Evolutionary conservation across 2,113 vertebrate genomes (phyloP).

Genomic region (Corapipo altera): DNA sequence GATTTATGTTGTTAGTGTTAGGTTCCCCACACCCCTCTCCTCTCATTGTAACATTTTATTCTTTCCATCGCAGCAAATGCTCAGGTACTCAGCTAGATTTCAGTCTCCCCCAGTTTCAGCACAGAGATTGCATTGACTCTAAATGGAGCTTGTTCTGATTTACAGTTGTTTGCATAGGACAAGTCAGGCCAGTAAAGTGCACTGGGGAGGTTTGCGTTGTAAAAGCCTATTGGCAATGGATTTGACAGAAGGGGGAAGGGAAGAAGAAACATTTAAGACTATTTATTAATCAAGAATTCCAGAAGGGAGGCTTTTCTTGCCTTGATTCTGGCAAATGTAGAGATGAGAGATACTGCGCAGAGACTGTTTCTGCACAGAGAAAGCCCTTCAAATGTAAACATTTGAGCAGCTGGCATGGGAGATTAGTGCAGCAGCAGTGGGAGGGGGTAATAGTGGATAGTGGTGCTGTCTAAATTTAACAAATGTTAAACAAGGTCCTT

Average conservation of each 20-base stretch:
- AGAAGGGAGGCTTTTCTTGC: slow-evolving; percentile 16
- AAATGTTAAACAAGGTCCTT: background rate
- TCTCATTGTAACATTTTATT: background rate
- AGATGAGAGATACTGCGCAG: slow-evolving; percentile 45
- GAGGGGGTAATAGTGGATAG: background rate
- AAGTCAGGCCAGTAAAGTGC: background rate
- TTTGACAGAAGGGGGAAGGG: background rate
- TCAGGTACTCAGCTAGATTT: background rate
- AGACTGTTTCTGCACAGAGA: slow-evolving; percentile 29
- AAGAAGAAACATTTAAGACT: slow-evolving; percentile 33
- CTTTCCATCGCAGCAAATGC: background rate
- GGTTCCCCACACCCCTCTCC: background rate
- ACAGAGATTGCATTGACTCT: background rate
- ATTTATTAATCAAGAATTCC: slow-evolving; percentile 40
- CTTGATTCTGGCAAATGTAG: slow-evolving; percentile 39
- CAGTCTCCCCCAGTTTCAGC: background rate
- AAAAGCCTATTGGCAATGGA: slow-evolving; percentile 1
- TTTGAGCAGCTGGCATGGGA: slow-evolving; percentile 23
- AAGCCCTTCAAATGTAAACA: slow-evolving; percentile 31
- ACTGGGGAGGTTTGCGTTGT: background rate
- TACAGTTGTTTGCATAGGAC: background rate
- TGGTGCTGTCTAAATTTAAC: slow-evolving; percentile 28
- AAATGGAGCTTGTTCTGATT: slow-evolving; percentile 12
- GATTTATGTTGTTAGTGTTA: background rate
- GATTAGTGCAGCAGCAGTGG: background rate